Percentiles rank a stretch among this genome's conserved stretches.
phyloP scores from a whole-genome alignment of 1,140 invertebrate genomes.

The Drosophila sechellia region DNA sequence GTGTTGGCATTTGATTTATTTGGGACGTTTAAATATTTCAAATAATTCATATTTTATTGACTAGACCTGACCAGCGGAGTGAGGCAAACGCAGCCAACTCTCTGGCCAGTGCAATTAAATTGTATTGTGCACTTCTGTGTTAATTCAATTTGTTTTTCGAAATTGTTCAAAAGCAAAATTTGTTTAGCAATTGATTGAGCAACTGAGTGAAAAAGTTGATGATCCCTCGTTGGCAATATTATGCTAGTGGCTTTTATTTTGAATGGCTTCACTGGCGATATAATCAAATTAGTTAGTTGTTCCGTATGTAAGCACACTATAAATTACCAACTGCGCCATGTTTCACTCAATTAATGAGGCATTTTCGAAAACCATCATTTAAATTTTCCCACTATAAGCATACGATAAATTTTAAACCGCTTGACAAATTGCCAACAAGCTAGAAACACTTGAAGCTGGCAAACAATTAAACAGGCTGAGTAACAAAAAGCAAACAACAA shows the following conservation, averaged over 20 bases:
- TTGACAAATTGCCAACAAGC: conserved; percentile 9
- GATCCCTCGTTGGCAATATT: neutral
- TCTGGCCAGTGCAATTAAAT: conserved; percentile 55
- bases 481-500: conserved; percentile 41
- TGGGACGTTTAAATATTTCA: conserved; percentile 67
- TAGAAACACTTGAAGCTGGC: conserved; percentile 39
- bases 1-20: conserved; percentile 78
- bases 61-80: conserved; percentile 39
- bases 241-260: neutral
- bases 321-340: neutral
- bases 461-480: conserved; percentile 58
- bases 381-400: neutral
- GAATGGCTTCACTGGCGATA: conserved; percentile 1
- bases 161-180: conserved; percentile 50
- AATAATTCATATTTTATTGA: conserved; percentile 79
- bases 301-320: conserved; percentile 1
- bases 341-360: conserved; percentile 17
- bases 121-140: conserved; percentile 47
- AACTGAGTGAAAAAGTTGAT: conserved; percentile 4
- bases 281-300: conserved; percentile 3
- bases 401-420: conserved; percentile 19
- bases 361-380: conserved; percentile 16
- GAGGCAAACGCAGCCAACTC: conserved; percentile 4
- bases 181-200: conserved; percentile 32
- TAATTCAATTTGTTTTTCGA: conserved; percentile 61